phyloP scores from a whole-genome alignment of 2,113 vertebrate genomes.

The Peromyscus maniculatus region DNA sequence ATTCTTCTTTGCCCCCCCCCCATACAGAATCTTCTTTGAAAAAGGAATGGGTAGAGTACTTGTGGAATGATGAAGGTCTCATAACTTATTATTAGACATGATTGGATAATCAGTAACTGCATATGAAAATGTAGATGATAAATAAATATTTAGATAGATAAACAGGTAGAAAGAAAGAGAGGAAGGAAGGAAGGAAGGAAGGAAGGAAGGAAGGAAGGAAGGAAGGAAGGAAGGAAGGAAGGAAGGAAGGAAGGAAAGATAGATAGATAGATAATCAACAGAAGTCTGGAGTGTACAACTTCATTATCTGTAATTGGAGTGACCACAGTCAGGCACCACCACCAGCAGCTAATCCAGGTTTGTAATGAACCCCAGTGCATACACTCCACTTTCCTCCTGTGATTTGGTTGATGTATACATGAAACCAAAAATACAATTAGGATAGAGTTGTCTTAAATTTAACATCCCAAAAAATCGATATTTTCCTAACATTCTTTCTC shows the following conservation, averaged over 20 bases:
- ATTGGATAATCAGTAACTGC: neutral
- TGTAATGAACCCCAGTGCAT: neutral
- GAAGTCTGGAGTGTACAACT: neutral
- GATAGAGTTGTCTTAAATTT: neutral
- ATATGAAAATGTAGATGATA: neutral
- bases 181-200: too few relatives aligned
- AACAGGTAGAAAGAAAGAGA: rapidly evolving
- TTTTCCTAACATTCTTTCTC: constrained; percentile 4
- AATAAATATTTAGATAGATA: neutral
- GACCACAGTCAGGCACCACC: neutral
- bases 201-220: too few relatives aligned
- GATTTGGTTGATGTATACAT: neutral
- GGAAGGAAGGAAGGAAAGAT: too few relatives aligned
- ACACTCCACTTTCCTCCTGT: neutral
- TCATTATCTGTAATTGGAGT: neutral
- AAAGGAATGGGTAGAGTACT: neutral
- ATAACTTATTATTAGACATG: neutral
- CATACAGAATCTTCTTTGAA: neutral
- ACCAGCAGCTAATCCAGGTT: neutral
- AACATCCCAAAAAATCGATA: neutral
- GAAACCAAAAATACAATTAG: neutral
- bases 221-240: too few relatives aligned
- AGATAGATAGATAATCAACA: neutral
- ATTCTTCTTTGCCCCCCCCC: neutral
- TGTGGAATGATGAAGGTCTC: neutral